Evolutionary conservation across 2,888 invertebrate genomes (phyloP).

Genomic region (Formica aserva): DNA sequence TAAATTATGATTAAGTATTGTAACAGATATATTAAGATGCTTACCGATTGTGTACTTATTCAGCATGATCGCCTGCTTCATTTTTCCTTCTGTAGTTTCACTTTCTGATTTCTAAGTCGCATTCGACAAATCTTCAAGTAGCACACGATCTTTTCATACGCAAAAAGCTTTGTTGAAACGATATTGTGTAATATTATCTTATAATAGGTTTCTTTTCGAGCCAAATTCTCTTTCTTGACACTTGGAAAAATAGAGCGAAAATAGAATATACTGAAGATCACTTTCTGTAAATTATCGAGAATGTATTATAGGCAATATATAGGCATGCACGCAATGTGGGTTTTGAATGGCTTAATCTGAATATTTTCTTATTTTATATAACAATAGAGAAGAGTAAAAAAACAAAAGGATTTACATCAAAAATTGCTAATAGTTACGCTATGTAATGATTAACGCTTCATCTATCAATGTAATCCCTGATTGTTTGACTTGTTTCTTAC

Average conservation of each 20-base stretch:
- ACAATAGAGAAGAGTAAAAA: background rate
- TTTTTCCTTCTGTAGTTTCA: slow-evolving; percentile 17
- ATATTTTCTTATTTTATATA: background rate
- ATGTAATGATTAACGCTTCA: slow-evolving; percentile 26
- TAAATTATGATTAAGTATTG: slow-evolving; percentile 24
- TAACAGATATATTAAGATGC: slow-evolving; percentile 14
- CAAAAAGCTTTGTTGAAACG: background rate
- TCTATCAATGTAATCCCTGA: background rate
- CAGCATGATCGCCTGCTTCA: slow-evolving; percentile 25
- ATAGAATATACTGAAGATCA: slow-evolving; percentile 1
- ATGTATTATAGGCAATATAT: background rate
- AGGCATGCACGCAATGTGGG: background rate
- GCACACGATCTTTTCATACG: background rate
- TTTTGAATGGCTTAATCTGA: background rate
- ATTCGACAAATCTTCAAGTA: background rate
- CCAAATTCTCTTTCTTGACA: background rate
- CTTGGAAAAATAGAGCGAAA: slow-evolving; percentile 11
- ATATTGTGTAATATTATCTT: slow-evolving; percentile 16
- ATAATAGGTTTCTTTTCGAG: background rate
- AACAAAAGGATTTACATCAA: background rate
- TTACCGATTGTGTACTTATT: slow-evolving; percentile 24
- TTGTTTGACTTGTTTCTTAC: slow-evolving; percentile 4
- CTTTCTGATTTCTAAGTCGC: background rate
- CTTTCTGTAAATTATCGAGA: background rate
- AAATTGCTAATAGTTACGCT: background rate